Base-by-base conservation (phyloP, 2,888 invertebrate genomes). In the Xylota sylvarum region DNA sequence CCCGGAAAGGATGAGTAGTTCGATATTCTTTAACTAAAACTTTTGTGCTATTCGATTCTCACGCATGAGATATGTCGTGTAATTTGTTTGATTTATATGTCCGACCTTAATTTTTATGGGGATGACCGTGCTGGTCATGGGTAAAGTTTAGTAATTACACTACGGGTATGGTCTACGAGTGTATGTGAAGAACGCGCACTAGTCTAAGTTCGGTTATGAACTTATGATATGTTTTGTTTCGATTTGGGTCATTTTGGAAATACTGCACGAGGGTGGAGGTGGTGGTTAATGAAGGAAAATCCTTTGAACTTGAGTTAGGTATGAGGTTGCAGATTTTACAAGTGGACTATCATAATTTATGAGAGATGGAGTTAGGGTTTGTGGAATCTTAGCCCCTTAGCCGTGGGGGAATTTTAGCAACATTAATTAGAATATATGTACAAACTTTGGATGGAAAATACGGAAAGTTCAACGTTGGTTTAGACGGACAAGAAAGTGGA, bases 41-140 rank as follows among this genome's bases (percentile, higher is more conserved):
- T 83, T 83, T 79, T 78, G 37, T 32, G 27, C 55, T 62, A 69
- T 69, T 62, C 69, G 73, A 73, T 84, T 84, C 84, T 74, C 84
- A 84, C 84, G 84, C 79, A 79, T 84, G 84, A 84, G 79, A 84
- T 79, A 69, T 78, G 52, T 69, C 69, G 73, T 79, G 84, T 79
- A 79, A 79, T 84, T 84, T 74, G 82, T 77, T 62, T 84, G 84
- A 84, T 84, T 84, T 84, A 84, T 84, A 48, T 62, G 69, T 65
- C 35, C 64, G 79, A 64, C 84, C 79, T 79, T 84, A 79, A 84
- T 84, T 84, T 83, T 84, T 79, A 79, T 84, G 73, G 56, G 60
- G 60, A 46, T 67, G 83, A 67, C 79, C 78, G 43, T 32, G 23
- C 58, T 73, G 79, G 79, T 64, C 43, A 73, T 69, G 55, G 79